phyloP scores from a whole-genome alignment of 1,140 invertebrate genomes.

The Pogonomyrmex californicus region DNA sequence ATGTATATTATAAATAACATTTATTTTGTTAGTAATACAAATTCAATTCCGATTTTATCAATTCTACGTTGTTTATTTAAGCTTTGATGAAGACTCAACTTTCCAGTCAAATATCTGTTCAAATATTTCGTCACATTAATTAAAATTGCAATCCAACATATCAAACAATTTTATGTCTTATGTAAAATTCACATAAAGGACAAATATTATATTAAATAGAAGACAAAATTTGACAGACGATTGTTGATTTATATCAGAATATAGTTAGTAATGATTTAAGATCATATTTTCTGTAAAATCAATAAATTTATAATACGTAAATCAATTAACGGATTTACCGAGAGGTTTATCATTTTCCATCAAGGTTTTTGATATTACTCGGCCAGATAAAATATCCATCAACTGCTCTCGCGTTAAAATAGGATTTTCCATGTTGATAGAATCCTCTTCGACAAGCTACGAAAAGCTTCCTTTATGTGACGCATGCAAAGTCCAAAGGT shows the following conservation, averaged over 20 bases:
- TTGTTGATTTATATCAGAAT: not conserved
- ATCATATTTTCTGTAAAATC: not conserved
- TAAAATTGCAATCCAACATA: not conserved
- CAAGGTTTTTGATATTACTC: not conserved
- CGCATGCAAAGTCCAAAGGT: conserved; percentile 85
- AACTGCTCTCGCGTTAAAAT: conserved; percentile 71
- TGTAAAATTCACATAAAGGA: not conserved
- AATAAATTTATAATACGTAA: not conserved
- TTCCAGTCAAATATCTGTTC: not conserved
- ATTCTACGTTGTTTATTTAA: not conserved
- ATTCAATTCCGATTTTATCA: not conserved
- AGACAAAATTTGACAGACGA: not conserved
- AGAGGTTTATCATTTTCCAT: not conserved
- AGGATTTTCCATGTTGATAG: conserved; percentile 58
- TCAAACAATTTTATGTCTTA: not conserved
- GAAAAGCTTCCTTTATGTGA: conserved; percentile 79
- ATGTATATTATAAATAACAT: not conserved
- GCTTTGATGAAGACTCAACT: not conserved
- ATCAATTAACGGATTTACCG: conserved; percentile 41
- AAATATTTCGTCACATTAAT: not conserved
- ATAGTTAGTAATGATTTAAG: not conserved
- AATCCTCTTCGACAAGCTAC: conserved; percentile 37
- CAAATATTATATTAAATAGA: not conserved
- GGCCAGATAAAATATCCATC: conserved; percentile 69
- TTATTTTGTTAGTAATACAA: not conserved